phyloP scores from a whole-genome alignment of 2,797 vertebrate species.

The Heteromormyrus szaboi region DNA sequence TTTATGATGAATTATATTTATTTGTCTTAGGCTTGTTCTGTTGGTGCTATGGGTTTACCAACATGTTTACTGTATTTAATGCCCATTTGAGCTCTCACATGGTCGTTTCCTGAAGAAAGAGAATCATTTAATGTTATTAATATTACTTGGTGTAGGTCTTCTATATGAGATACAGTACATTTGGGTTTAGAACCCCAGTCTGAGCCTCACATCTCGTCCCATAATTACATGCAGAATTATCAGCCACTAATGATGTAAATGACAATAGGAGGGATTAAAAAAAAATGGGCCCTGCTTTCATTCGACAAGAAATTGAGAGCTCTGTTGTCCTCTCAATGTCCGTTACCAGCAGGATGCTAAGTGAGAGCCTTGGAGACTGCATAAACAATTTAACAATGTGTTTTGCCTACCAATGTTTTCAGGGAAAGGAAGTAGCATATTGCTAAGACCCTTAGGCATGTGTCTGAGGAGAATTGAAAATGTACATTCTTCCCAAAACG shows the following conservation, averaged over 20 bases:
- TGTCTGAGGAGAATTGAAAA: conserved; percentile 23
- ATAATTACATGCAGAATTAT: neutral
- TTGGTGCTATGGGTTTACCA: neutral
- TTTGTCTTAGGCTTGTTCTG: neutral
- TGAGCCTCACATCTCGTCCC: neutral
- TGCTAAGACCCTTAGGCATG: conserved; percentile 13
- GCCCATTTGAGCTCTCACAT: neutral
- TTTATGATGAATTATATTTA: neutral
- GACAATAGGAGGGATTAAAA: neutral
- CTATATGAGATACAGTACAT: neutral
- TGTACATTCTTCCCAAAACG: conserved; percentile 22
- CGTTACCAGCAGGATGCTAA: conserved; percentile 13
- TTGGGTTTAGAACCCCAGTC: neutral
- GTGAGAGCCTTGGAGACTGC: conserved; percentile 13
- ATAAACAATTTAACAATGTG: conserved; percentile 25
- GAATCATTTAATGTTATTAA: neutral
- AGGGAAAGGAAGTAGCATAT: conserved; percentile 18
- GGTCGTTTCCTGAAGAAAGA: neutral
- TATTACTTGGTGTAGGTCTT: neutral
- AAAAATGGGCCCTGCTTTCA: neutral
- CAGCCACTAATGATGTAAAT: neutral
- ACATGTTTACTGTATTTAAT: neutral
- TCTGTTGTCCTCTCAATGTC: conserved; percentile 13
- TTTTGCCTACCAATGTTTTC: conserved; percentile 24
- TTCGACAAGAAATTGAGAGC: conserved; percentile 4